A percentile compares a stretch with the other conserved stretches of the same genome.
These are phyloP conservation scores for Cryptocheilus praepositus DNA, from an alignment of 2,888 invertebrate genomes.

Conservation along the genomic window DNA sequence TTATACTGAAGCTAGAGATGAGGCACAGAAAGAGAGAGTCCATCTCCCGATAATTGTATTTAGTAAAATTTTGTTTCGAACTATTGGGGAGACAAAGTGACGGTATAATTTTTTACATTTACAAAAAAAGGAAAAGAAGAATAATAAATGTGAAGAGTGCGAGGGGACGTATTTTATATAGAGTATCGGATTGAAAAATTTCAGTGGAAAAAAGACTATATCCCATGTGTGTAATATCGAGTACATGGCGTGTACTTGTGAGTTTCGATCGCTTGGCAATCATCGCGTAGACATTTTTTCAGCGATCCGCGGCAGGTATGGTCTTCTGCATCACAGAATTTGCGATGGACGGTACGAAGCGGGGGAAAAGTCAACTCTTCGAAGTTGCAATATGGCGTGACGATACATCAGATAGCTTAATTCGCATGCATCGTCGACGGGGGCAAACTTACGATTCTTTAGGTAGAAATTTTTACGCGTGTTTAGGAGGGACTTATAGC, in stretches of 20 bases:
- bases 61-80: constrained; percentile 53
- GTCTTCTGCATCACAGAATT: too few relatives aligned
- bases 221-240: constrained; percentile 47
- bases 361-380: too few relatives aligned
- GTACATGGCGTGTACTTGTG: constrained; percentile 17
- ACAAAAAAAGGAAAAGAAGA: constrained; percentile 30
- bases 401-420: constrained; percentile 31
- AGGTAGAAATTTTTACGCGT: constrained; percentile 58
- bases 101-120: constrained; percentile 61
- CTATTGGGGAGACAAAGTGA: constrained; percentile 39
- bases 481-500: constrained; percentile 44
- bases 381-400: too few relatives aligned
- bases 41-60: constrained; percentile 47
- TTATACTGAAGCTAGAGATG: constrained; percentile 69
- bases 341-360: too few relatives aligned
- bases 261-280: constrained; percentile 38
- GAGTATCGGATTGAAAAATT: constrained; percentile 47
- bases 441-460: constrained; percentile 41
- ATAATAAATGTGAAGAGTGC: constrained; percentile 42
- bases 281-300: constrained; percentile 30
- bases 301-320: too few relatives aligned
- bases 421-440: constrained; percentile 8
- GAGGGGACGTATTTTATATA: constrained; percentile 58
- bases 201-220: constrained; percentile 52
- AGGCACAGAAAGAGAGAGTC: constrained; percentile 86